Conservation (phyloP, 2,113 vertebrate genomes). For the Ondatra zibethicus region DNA sequence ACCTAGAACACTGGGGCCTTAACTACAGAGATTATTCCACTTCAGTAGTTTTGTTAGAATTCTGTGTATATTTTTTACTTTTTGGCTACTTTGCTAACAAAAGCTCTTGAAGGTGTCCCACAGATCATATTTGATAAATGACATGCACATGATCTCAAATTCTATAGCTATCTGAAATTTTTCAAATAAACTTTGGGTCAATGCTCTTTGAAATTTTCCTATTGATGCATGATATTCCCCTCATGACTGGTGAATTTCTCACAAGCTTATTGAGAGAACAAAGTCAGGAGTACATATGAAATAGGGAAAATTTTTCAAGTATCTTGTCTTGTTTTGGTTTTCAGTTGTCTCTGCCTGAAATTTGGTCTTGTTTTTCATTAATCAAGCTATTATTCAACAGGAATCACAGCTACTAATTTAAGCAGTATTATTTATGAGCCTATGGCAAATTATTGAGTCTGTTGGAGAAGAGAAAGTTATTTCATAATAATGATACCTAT, state of each 20-base stretch:
- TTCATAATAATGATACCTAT: background rate
- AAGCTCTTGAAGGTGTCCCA: background rate
- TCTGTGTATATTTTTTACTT: background rate
- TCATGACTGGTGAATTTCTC: background rate
- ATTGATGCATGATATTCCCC: background rate
- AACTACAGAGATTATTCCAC: background rate
- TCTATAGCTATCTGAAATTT: background rate
- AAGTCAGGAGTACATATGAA: background rate
- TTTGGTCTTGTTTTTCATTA: background rate
- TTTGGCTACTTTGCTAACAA: background rate
- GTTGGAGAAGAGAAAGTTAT: background rate
- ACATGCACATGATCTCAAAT: background rate
- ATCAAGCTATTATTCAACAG: background rate
- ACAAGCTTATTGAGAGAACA: background rate
- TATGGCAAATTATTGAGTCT: background rate
- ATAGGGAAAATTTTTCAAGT: conserved; percentile 14
- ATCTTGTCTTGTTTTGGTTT: background rate
- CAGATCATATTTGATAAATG: conserved; percentile 7
- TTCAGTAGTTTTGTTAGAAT: background rate
- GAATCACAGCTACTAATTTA: background rate
- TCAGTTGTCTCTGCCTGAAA: background rate
- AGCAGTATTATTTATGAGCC: background rate
- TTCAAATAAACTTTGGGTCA: background rate
- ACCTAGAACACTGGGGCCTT: background rate
- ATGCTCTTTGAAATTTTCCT: conserved; percentile 41